Conservation (phyloP, 1,140 invertebrate genomes). For the Achatina immaculata region DNA sequence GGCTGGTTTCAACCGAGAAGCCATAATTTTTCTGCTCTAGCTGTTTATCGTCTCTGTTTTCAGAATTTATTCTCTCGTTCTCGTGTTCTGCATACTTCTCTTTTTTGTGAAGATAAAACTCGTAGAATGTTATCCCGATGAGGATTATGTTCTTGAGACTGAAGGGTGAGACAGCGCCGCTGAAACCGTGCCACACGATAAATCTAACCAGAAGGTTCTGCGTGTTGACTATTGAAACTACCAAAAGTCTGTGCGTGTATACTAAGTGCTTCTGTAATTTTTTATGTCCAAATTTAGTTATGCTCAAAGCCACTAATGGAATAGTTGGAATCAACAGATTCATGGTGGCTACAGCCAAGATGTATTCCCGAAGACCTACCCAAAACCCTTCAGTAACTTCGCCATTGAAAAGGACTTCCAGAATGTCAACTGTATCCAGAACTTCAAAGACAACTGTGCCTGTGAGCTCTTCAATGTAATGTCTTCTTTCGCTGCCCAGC, state of each 20-base stretch:
- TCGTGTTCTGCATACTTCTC: slow-evolving; percentile 21
- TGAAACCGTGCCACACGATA: slow-evolving; percentile 73
- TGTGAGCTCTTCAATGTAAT: slow-evolving; percentile 66
- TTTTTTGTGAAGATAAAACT: slow-evolving; percentile 50
- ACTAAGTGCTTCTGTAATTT: slow-evolving; percentile 52
- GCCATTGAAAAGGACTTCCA: slow-evolving; percentile 68
- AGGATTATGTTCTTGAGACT: slow-evolving; percentile 74
- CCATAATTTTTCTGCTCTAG: neutral
- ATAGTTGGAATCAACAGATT: slow-evolving; percentile 76
- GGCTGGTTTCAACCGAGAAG: neutral
- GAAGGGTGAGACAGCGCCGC: slow-evolving; percentile 74
- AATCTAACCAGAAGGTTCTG: slow-evolving; percentile 75
- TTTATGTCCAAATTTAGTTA: slow-evolving; percentile 62
- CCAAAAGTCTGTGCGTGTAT: slow-evolving; percentile 71
- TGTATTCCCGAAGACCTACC: slow-evolving; percentile 68
- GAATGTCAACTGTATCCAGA: slow-evolving; percentile 74
- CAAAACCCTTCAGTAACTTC: slow-evolving; percentile 62
- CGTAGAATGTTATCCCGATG: slow-evolving; percentile 38
- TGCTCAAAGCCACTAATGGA: slow-evolving; percentile 74
- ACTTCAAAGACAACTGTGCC: slow-evolving; percentile 71
- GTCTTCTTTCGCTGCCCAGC: slow-evolving; percentile 68
- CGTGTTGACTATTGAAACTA: slow-evolving; percentile 73
- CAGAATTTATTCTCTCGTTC: neutral
- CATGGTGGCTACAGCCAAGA: slow-evolving; percentile 73
- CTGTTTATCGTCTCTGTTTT: neutral